phyloP scores from a whole-genome alignment of 2,888 invertebrate genomes.

The Dermolepida albohirtum region DNA sequence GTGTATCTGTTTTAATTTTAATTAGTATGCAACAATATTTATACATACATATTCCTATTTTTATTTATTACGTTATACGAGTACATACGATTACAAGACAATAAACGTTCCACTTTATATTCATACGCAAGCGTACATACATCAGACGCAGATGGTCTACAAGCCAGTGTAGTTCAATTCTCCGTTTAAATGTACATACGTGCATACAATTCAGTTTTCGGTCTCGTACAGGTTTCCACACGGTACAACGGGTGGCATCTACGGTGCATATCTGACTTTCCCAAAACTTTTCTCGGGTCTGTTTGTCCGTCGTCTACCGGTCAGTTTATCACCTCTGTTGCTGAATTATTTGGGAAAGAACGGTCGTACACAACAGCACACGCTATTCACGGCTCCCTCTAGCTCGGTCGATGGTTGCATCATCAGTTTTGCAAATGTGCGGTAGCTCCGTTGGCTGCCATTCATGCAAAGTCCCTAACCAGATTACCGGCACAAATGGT shows the following conservation, averaged over 20 bases:
- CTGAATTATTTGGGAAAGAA: slow-evolving; percentile 29
- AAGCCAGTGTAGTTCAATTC: not conserved
- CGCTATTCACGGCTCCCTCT: not conserved
- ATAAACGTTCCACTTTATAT: slow-evolving; percentile 35
- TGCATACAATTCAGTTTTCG: slow-evolving; percentile 23
- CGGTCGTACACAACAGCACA: slow-evolving; percentile 28
- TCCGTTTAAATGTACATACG: too few relatives aligned
- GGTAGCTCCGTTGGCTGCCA: slow-evolving; percentile 4
- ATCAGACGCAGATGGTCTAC: slow-evolving; percentile 22
- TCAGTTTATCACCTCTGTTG: slow-evolving; percentile 31
- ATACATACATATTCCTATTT: too few relatives aligned
- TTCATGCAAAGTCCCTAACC: slow-evolving; percentile 35
- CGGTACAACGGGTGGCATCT: slow-evolving; percentile 16
- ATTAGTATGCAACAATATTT: too few relatives aligned
- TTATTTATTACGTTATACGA: too few relatives aligned
- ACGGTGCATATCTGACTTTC: slow-evolving; percentile 30
- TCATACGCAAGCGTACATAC: slow-evolving; percentile 21
- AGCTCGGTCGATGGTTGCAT: slow-evolving; percentile 13
- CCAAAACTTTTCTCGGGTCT: slow-evolving; percentile 14
- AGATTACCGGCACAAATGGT: slow-evolving; percentile 16
- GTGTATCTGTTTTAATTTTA: too few relatives aligned
- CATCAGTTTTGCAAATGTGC: slow-evolving; percentile 35
- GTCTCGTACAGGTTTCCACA: not conserved
- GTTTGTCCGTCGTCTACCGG: slow-evolving; percentile 1
- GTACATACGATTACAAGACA: slow-evolving; percentile 1